A percentile compares a stretch with the other conserved stretches of the same genome.
These are phyloP conservation scores for Willisornis vidua DNA, from an alignment of 2,113 vertebrate species.

Conservation along the genomic window DNA sequence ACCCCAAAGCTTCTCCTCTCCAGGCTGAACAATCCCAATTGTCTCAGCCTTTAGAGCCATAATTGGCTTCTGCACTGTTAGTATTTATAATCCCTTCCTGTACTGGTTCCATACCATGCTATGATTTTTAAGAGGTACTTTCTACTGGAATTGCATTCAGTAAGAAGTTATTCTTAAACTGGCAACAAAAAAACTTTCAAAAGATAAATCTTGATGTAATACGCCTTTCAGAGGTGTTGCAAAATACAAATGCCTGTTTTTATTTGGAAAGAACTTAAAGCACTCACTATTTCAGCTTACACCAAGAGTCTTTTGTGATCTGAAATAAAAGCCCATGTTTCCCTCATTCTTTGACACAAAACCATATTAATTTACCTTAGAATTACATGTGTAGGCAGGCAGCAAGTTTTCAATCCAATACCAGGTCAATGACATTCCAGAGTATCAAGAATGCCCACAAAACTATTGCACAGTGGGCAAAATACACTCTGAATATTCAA, in stretches of 20 bases:
- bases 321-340: neutral
- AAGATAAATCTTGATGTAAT: neutral
- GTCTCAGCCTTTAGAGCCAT: neutral
- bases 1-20: neutral
- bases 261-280: neutral
- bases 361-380: neutral
- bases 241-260: neutral
- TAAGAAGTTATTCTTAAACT: neutral
- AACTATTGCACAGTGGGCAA: neutral
- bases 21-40: neutral
- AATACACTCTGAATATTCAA: neutral
- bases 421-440: neutral
- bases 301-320: neutral
- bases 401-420: neutral
- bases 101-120: neutral
- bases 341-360: neutral
- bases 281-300: neutral
- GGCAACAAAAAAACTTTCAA: neutral
- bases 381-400: neutral
- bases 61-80: neutral
- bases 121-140: neutral
- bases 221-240: neutral
- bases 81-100: neutral
- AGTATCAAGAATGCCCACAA: neutral
- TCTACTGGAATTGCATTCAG: neutral